These are phyloP conservation scores for Cercopithecus mona DNA, from an alignment of 2,113 vertebrate genomes.

Conservation along the genomic window DNA sequence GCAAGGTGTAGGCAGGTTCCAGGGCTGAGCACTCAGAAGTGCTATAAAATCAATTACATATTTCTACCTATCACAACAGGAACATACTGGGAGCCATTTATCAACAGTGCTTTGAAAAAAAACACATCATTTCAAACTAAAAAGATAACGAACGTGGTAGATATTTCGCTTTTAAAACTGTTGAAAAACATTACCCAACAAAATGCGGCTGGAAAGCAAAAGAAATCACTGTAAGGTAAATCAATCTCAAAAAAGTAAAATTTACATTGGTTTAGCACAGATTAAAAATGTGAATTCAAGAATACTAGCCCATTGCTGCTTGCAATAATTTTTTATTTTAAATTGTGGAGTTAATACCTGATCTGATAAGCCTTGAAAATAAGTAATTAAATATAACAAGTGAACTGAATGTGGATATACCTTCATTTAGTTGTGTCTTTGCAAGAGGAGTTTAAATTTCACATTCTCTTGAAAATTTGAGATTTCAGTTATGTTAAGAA, in stretches of 20 bases:
- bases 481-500: not conserved
- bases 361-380: not conserved
- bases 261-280: not conserved
- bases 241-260: not conserved
- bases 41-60: constrained; percentile 68
- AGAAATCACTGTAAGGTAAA: constrained; percentile 8
- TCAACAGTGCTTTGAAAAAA: not conserved
- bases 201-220: not conserved
- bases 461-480: not conserved
- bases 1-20: constrained; percentile 6
- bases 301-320: not conserved
- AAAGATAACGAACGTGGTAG: constrained; percentile 31
- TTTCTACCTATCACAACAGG: constrained; percentile 16
- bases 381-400: not conserved
- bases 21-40: not conserved
- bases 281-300: not conserved
- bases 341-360: not conserved
- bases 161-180: constrained; percentile 21
- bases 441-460: not conserved
- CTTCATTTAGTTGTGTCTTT: not conserved
- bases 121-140: constrained; percentile 1
- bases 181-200: not conserved
- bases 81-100: constrained; percentile 33
- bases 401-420: not conserved
- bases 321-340: not conserved